Base-by-base conservation (phyloP, 1,140 invertebrate genomes). In the Hylaeus anthracinus region DNA sequence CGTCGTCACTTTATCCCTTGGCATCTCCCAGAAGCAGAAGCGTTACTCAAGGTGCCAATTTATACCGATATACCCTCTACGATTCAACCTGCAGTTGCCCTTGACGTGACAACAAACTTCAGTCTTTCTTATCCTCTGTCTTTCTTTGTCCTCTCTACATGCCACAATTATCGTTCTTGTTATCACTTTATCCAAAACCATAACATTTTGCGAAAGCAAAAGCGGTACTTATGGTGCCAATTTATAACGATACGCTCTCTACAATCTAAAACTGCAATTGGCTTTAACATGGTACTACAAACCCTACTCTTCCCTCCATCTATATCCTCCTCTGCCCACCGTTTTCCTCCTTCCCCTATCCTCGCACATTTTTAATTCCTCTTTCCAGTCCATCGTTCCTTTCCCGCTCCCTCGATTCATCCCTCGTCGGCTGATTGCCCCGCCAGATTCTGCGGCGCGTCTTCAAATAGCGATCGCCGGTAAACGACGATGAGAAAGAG, bases 91-190 rank as follows among this genome's bases (percentile, higher is more conserved):
- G 26, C 26, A 26, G 26, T 26, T 26, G 26, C 26, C 26, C 26
- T 26, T 26, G 26, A 26, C 26, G 26, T 26, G 26, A 0, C 26
- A 26, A 60, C 67, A 72, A 79, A 71, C 67, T 58, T 26, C 26
- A 26, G 26, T 26, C 70, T 77, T 90, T 82, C 48, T 79, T 65
- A 82, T 39, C 81, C 71, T 86, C 83, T 85, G 88, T 84, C 77
- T 69, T 65, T 63, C 53, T n/a, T 64, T 41, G 26, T 67, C 45
- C 65, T 26, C 37, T n/a, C 15, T 3, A 2, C 12, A 5, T 26
- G 26, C 37, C 48, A 26, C 15, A 26, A 26, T 26, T 26, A 26
- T 26, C 26, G 26, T 26, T 26, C 26, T 26, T 26, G 26, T 26
- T 26, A 26, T 26, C 26, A 26, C 26, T 26, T 26, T 26, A 26